phyloP scores from a whole-genome alignment of 2,113 vertebrate genomes.

The Sprattus sprattus region DNA sequence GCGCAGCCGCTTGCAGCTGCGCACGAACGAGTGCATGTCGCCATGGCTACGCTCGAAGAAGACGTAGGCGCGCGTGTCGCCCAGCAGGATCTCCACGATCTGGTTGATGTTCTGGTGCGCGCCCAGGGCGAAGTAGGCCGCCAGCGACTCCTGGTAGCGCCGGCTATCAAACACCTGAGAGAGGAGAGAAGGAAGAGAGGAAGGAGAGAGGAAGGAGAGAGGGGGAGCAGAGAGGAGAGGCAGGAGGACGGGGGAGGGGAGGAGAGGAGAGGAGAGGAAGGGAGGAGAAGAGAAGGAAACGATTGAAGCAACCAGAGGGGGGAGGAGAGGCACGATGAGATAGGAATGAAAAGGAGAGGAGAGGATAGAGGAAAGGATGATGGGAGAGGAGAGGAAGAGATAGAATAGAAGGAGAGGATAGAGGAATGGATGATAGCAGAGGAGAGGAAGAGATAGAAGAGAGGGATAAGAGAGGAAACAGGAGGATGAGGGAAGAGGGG shows the following conservation, averaged over 20 bases:
- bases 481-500: not conserved
- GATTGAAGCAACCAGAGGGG: too few species aligned
- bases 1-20: slow-evolving; percentile 96
- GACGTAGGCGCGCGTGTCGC: slow-evolving; percentile 92
- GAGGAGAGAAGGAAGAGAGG: not conserved
- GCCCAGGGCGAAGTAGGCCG: slow-evolving; percentile 93
- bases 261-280: not conserved
- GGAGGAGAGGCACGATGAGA: too few species aligned
- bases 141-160: slow-evolving; percentile 96
- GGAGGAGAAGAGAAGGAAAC: not conserved
- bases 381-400: too few species aligned
- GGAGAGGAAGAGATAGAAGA: too few species aligned
- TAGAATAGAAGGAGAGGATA: not conserved
- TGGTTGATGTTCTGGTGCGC: slow-evolving; percentile 97
- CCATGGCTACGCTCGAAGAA: slow-evolving; percentile 97
- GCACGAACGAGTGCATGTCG: slow-evolving; percentile 98
- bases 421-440: too few species aligned
- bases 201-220: not conserved
- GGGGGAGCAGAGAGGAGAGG: too few species aligned
- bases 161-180: slow-evolving; percentile 91
- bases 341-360: too few species aligned
- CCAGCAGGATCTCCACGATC: slow-evolving; percentile 94
- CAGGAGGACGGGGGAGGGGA: too few species aligned
- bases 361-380: too few species aligned
- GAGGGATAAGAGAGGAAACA: not conserved